phyloP scores from a whole-genome alignment of 2,888 invertebrate genomes.

The Cryptocheilus praepositus region DNA sequence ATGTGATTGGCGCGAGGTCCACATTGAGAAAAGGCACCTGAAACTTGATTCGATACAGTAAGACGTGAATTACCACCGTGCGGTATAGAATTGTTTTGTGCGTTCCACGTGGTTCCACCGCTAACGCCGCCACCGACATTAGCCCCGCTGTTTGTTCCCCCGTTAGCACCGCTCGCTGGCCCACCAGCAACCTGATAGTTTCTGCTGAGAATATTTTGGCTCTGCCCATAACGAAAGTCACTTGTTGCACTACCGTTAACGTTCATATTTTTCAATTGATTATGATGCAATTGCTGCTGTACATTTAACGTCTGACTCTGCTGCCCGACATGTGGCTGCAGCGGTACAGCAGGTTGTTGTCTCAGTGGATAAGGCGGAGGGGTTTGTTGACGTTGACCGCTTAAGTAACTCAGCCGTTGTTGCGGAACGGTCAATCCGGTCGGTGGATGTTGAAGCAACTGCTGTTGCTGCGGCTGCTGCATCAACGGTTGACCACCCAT shows the following conservation, averaged over 20 bases:
- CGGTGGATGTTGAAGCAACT: slow-evolving; percentile 50
- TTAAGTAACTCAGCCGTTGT: slow-evolving; percentile 68
- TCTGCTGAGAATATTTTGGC: slow-evolving; percentile 72
- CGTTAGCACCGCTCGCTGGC: not conserved
- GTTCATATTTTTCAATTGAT: slow-evolving; percentile 70
- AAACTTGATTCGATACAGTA: slow-evolving; percentile 52
- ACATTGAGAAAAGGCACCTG: slow-evolving; percentile 64
- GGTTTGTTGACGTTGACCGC: slow-evolving; percentile 69
- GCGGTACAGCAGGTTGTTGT: slow-evolving; percentile 48
- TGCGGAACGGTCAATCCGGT: slow-evolving; percentile 64
- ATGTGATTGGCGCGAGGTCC: slow-evolving; percentile 56
- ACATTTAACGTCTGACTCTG: slow-evolving; percentile 67
- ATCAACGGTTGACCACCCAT: slow-evolving; percentile 25
- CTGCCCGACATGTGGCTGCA: slow-evolving; percentile 54
- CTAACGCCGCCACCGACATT: not conserved
- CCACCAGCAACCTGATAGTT: slow-evolving; percentile 58
- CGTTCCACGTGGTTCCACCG: slow-evolving; percentile 68
- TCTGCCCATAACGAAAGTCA: slow-evolving; percentile 73
- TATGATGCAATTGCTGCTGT: slow-evolving; percentile 72
- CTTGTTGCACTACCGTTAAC: slow-evolving; percentile 69
- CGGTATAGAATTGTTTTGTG: slow-evolving; percentile 60
- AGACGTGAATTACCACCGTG: slow-evolving; percentile 59
- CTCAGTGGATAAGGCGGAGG: slow-evolving; percentile 75
- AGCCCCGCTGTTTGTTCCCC: slow-evolving; percentile 20
- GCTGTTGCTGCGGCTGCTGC: slow-evolving; percentile 47